Evolutionary conservation across 2,888 invertebrate species (phyloP).

Genomic region (Nesidiocoris tenuis): DNA sequence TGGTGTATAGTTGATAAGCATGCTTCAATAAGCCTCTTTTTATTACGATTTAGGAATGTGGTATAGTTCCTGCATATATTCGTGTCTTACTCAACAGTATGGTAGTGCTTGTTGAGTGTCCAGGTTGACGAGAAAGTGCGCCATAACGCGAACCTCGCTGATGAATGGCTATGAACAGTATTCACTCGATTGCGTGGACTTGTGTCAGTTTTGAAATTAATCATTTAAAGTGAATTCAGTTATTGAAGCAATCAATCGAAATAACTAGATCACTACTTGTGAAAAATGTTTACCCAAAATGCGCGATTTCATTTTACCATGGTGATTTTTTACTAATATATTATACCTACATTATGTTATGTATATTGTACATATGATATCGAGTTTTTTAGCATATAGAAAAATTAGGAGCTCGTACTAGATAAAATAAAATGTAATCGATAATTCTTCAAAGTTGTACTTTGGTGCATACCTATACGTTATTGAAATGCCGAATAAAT

Average conservation of each 20-base stretch:
- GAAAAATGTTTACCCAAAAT: background rate
- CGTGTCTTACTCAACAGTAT: background rate
- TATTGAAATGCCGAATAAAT: background rate
- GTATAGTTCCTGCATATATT: conserved; percentile 36
- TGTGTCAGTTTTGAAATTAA: too few relatives aligned
- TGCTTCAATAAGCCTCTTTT: background rate
- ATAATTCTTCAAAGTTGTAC: background rate
- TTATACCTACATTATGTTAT: background rate
- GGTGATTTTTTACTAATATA: background rate
- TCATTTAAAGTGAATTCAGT: too few relatives aligned
- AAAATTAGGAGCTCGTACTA: background rate
- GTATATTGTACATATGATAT: background rate
- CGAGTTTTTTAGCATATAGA: background rate
- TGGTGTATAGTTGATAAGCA: background rate
- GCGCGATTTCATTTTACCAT: background rate
- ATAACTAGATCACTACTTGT: too few relatives aligned
- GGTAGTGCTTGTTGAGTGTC: background rate
- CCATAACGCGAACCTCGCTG: too few relatives aligned
- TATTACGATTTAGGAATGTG: conserved; percentile 30
- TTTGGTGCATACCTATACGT: too few relatives aligned
- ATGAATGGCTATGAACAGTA: too few relatives aligned
- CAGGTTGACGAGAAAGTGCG: background rate
- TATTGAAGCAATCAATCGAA: too few relatives aligned
- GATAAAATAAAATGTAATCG: background rate
- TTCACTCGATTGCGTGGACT: too few relatives aligned